Conservation (phyloP, 2,113 vertebrate genomes). For the Sialia sialis region DNA sequence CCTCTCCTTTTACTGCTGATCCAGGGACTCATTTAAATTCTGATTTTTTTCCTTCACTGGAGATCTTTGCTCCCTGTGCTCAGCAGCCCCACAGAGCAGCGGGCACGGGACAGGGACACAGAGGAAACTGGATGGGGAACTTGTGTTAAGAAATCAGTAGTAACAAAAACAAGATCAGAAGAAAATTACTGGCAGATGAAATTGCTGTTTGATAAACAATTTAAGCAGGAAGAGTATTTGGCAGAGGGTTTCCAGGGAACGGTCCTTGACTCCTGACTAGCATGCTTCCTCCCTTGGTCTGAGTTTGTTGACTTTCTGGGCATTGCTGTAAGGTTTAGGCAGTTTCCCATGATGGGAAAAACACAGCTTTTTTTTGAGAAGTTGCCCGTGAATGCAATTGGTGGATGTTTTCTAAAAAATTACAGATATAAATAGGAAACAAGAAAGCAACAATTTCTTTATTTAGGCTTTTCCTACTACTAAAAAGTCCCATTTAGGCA, state of each 20-base stretch:
- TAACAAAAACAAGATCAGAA: constrained; percentile 35
- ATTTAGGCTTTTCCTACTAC: not conserved
- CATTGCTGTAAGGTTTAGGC: not conserved
- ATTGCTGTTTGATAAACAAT: constrained; percentile 38
- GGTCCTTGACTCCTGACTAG: constrained; percentile 54
- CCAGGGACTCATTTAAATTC: not conserved
- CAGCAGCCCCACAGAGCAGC: not conserved
- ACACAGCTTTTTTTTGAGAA: not conserved
- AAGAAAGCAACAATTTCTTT: constrained; percentile 18
- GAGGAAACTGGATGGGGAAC: not conserved
- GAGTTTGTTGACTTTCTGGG: constrained; percentile 48
- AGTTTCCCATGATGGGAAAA: constrained; percentile 46
- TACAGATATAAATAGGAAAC: constrained; percentile 39
- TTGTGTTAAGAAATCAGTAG: not conserved
- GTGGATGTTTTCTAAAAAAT: constrained; percentile 18
- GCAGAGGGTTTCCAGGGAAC: constrained; percentile 11
- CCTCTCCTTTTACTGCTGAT: constrained; percentile 9
- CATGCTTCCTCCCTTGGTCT: constrained; percentile 27
- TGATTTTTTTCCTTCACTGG: not conserved
- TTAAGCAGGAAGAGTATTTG: constrained; percentile 46
- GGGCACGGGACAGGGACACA: not conserved
- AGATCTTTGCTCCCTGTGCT: not conserved
- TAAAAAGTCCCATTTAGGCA: not conserved
- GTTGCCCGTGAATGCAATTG: not conserved
- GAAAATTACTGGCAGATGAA: constrained; percentile 20